These are phyloP conservation scores for Aporophyla lueneburgensis DNA, from an alignment of 2,888 invertebrate genomes.

Conservation along the genomic window DNA sequence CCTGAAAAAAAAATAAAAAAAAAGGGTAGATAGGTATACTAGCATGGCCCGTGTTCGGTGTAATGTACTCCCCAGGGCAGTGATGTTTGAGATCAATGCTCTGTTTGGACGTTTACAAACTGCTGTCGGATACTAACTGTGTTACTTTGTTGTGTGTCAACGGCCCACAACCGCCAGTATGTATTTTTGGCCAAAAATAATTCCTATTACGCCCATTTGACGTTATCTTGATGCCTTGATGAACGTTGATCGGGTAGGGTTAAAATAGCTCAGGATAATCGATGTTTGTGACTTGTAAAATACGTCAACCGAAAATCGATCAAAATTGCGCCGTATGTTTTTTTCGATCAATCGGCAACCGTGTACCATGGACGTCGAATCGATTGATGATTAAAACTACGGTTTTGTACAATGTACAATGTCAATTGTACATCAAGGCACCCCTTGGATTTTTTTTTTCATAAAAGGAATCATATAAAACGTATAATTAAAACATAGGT, in stretches of 20 bases:
- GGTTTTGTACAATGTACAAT: no score
- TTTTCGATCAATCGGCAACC: slow-evolving; percentile 18
- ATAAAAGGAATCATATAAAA: neutral
- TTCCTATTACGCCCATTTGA: no score
- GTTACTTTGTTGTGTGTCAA: slow-evolving; percentile 5
- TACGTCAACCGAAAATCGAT: slow-evolving; percentile 8
- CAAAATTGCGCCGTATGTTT: slow-evolving; percentile 9
- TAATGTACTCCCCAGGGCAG: slow-evolving; percentile 47
- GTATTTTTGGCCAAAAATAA: slow-evolving; percentile 15
- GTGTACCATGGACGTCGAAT: no score
- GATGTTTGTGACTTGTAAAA: slow-evolving; percentile 10
- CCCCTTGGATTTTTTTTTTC: no score
- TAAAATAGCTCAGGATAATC: slow-evolving; percentile 25
- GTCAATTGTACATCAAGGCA: no score
- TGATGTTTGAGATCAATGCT: slow-evolving; percentile 45
- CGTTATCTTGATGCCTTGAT: slow-evolving; percentile 3
- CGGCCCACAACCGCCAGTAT: neutral
- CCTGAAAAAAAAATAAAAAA: no score
- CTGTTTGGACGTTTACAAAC: slow-evolving; percentile 22
- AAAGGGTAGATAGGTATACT: neutral
- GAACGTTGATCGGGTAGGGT: slow-evolving; percentile 11
- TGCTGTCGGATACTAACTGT: slow-evolving; percentile 29
- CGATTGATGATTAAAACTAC: no score
- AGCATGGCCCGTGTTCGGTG: slow-evolving; percentile 7
- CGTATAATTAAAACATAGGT: neutral